A percentile compares a stretch with the other conserved stretches of the same genome.
These are phyloP conservation scores for Acrocyrtus sp. DNA, from an alignment of 2,888 invertebrate species.

Conservation along the genomic window DNA sequence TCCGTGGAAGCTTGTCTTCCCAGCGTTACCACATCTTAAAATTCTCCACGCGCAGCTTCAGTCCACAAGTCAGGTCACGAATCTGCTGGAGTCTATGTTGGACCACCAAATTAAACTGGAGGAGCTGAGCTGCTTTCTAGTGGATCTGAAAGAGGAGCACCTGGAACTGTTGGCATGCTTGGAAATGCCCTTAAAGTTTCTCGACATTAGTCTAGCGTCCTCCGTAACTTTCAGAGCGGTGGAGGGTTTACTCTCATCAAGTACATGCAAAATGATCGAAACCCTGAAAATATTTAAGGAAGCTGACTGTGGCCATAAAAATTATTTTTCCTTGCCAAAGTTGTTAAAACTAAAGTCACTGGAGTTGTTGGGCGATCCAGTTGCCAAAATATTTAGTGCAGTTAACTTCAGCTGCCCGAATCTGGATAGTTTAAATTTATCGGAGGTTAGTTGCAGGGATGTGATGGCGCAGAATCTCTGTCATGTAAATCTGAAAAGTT, in stretches of 20 bases:
- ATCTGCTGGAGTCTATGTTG: conserved; percentile 36
- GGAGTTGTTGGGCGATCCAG: conserved; percentile 54
- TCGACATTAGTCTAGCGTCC: conserved; percentile 53
- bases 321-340: conserved; percentile 20
- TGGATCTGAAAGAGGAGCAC: conserved; percentile 49
- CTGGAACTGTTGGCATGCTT: conserved; percentile 46
- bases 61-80: conserved; percentile 37
- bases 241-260: conserved; percentile 27
- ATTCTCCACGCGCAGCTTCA: conserved; percentile 51
- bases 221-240: conserved; percentile 14
- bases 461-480: conserved; percentile 27
- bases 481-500: conserved; percentile 28
- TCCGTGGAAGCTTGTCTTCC: conserved; percentile 44
- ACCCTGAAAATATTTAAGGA: conserved; percentile 53
- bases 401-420: conserved; percentile 20
- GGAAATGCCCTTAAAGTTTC: conserved; percentile 21
- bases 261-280: conserved; percentile 16
- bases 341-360: conserved; percentile 25
- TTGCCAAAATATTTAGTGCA: conserved; percentile 20
- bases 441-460: conserved; percentile 41
- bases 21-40: conserved; percentile 22
- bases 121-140: conserved; percentile 55
- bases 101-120: conserved; percentile 28
- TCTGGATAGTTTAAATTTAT: conserved; percentile 48
- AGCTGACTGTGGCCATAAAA: conserved; percentile 30